phyloP scores from a whole-genome alignment of 2,113 vertebrate genomes.

The Eulemur macaco region DNA sequence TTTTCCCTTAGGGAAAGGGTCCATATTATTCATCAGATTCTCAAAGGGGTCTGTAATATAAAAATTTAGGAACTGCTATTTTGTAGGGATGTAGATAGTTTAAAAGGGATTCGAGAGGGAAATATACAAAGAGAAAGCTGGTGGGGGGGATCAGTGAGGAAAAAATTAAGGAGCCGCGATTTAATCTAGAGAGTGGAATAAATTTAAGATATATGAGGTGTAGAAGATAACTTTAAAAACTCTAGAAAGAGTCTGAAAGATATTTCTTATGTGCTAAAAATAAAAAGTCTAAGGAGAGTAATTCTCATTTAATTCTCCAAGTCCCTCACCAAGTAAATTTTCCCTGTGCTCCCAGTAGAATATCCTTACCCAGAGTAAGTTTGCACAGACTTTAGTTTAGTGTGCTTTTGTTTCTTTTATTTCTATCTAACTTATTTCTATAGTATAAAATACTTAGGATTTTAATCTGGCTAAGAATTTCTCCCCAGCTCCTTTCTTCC shows the following conservation, averaged over 20 bases:
- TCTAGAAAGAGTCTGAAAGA: background rate
- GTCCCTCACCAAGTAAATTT: background rate
- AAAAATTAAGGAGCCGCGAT: background rate
- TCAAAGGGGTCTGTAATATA: background rate
- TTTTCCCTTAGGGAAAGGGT: background rate
- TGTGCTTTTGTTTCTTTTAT: conserved; percentile 27
- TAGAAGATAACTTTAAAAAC: background rate
- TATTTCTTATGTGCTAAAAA: background rate
- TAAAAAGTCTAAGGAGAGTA: background rate
- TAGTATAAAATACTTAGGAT: conserved; percentile 32
- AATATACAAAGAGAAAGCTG: background rate
- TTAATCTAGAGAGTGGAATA: conserved; percentile 15
- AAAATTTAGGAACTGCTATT: background rate
- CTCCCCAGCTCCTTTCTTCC: conserved; percentile 73
- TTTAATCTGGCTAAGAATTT: conserved; percentile 63
- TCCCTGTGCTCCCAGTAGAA: background rate
- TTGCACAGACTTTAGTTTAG: background rate
- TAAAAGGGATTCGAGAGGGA: conserved; percentile 17
- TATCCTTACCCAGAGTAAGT: background rate
- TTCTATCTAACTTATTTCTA: conserved; percentile 18
- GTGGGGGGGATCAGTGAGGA: background rate
- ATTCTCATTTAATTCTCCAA: background rate
- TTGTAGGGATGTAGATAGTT: background rate
- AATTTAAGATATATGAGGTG: background rate
- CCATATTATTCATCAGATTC: background rate